phyloP scores from a whole-genome alignment of 2,113 vertebrate genomes.

The Anser cygnoides region DNA sequence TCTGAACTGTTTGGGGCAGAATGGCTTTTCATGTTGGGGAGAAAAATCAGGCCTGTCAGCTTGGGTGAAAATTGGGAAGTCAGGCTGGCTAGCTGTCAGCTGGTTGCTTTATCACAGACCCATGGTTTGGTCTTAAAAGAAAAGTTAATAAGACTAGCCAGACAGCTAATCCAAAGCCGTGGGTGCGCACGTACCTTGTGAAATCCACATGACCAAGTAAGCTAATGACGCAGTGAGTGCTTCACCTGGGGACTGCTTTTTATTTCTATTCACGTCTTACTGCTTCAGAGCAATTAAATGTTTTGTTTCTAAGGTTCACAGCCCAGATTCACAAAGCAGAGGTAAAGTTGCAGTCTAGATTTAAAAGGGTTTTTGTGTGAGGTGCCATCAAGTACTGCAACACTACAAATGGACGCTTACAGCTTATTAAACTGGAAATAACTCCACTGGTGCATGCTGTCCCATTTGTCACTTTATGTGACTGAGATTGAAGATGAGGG shows the following conservation, averaged over 20 bases:
- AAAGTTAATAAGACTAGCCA: neutral
- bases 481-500: neutral
- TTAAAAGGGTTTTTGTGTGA: conserved; percentile 37
- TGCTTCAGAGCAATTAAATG: conserved; percentile 16
- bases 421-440: conserved; percentile 46
- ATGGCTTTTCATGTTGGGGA: neutral
- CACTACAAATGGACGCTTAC: conserved; percentile 33
- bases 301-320: conserved; percentile 38
- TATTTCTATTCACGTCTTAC: neutral
- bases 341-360: conserved; percentile 17
- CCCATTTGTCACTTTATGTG: conserved; percentile 3
- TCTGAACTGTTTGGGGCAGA: neutral
- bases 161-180: neutral
- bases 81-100: neutral
- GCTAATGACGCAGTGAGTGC: neutral
- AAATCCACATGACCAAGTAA: neutral
- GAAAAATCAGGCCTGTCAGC: neutral
- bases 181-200: neutral
- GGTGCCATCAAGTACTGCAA: neutral
- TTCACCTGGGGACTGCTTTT: neutral
- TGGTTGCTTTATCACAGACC: neutral
- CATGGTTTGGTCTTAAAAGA: neutral
- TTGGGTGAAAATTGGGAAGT: neutral
- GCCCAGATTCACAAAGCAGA: conserved; percentile 4
- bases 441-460: conserved; percentile 1